Conservation (phyloP, 2,113 vertebrate genomes). For the Isichthys henryi region DNA sequence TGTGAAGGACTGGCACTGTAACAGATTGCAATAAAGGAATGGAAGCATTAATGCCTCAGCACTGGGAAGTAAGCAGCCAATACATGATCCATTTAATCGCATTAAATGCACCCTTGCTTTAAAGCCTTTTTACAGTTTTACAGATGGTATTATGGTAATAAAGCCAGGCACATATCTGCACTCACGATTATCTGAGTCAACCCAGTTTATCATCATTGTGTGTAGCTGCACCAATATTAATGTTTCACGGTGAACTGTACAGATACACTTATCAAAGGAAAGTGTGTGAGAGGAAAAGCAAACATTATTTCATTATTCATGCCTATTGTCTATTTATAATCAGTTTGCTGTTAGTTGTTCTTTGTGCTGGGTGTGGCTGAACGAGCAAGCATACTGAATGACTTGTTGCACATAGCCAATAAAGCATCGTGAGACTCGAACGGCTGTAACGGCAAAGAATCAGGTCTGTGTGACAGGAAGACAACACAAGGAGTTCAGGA, state of each 20-base stretch:
- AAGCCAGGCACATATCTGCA: neutral
- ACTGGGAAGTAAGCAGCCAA: neutral
- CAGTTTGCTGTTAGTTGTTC: neutral
- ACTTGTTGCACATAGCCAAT: neutral
- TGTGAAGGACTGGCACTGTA: neutral
- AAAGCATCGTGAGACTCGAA: neutral
- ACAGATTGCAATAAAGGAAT: neutral
- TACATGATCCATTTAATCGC: slow-evolving; percentile 1
- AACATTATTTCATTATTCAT: neutral
- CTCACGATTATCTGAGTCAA: neutral
- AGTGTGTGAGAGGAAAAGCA: slow-evolving; percentile 36
- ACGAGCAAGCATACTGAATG: neutral
- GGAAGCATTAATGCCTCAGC: neutral
- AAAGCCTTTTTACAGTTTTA: slow-evolving; percentile 1
- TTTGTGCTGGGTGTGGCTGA: neutral
- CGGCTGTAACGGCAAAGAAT: neutral
- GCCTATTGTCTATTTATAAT: neutral
- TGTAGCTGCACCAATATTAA: neutral
- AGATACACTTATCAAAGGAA: neutral
- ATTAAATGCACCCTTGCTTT: slow-evolving; percentile 8
- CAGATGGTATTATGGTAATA: slow-evolving; percentile 1
- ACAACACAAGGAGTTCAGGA: neutral
- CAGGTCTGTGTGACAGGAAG: neutral
- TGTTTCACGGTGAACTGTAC: neutral
- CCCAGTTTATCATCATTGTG: neutral